phyloP scores from a whole-genome alignment of 2,888 invertebrate species.

The Melanophora roralis region DNA sequence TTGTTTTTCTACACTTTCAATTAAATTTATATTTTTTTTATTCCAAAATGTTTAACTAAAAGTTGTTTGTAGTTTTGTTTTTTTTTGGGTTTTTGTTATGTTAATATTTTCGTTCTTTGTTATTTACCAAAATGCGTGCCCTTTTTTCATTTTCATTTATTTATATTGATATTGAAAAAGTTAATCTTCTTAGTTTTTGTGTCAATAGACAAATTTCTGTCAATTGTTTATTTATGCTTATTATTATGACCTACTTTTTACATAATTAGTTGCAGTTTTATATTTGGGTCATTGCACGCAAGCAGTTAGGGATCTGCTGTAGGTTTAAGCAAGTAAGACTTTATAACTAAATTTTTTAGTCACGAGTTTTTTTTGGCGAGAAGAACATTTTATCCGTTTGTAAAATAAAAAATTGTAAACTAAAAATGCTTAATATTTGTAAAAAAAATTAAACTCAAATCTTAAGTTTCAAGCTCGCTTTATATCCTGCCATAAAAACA shows the following conservation, averaged over 20 bases:
- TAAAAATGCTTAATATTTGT: too few relatives aligned
- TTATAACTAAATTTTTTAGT: too few relatives aligned
- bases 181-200: constrained; percentile 2
- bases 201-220: background rate
- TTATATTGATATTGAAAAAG: constrained; percentile 42
- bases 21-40: background rate
- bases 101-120: background rate
- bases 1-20: background rate
- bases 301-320: background rate
- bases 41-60: background rate
- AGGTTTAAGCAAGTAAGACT: too few relatives aligned
- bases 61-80: background rate
- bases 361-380: too few relatives aligned
- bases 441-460: too few relatives aligned
- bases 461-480: too few relatives aligned
- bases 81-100: background rate
- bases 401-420: too few relatives aligned
- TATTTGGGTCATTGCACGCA: background rate
- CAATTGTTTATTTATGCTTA: constrained; percentile 19
- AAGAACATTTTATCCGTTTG: too few relatives aligned
- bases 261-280: background rate
- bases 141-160: constrained; percentile 2
- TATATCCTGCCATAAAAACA: too few relatives aligned
- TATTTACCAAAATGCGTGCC: constrained; percentile 9
- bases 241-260: background rate